These are phyloP conservation scores for Menidia beryllina DNA, from an alignment of 2,113 vertebrate species.

Conservation along the genomic window DNA sequence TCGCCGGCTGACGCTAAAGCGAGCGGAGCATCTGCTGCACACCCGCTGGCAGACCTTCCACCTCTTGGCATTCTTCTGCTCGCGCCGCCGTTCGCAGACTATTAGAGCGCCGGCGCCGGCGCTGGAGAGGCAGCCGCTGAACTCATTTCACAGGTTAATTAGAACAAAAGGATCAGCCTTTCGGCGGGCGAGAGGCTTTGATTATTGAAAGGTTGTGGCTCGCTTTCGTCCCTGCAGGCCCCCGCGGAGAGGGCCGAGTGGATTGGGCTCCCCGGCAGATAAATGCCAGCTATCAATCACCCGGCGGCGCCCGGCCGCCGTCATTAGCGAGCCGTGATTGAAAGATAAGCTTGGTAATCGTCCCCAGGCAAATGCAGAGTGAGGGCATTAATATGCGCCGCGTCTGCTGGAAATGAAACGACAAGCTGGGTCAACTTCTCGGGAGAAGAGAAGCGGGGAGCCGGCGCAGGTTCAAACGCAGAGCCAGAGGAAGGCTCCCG, in stretches of 20 bases:
- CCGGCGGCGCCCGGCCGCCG: constrained; percentile 28
- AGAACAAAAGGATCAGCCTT: constrained; percentile 81
- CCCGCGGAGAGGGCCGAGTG: constrained; percentile 36
- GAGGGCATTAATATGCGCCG: constrained; percentile 53
- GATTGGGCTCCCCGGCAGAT: constrained; percentile 49
- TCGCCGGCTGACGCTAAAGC: constrained; percentile 47
- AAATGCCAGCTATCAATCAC: constrained; percentile 82
- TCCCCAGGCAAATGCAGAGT: constrained; percentile 56
- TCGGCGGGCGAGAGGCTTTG: constrained; percentile 64
- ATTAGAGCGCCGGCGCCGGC: constrained; percentile 66
- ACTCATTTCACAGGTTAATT: constrained; percentile 84
- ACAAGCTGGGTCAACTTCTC: constrained; percentile 53
- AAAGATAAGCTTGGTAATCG: constrained; percentile 64
- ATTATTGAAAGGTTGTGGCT: constrained; percentile 75
- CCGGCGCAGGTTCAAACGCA: neutral
- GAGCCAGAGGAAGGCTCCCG: too few species aligned
- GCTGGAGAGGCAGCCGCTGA: constrained; percentile 66
- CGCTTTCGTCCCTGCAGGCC: constrained; percentile 54
- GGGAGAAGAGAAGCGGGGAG: constrained; percentile 18
- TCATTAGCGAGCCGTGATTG: constrained; percentile 66
- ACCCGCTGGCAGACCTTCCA: constrained; percentile 71
- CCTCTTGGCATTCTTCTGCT: constrained; percentile 81
- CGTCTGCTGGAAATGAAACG: constrained; percentile 27
- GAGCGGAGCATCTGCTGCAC: constrained; percentile 62
- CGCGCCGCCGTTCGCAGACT: constrained; percentile 59